A percentile compares a stretch with the other conserved stretches of the same genome.
These are phyloP conservation scores for Bovichtus variegatus DNA, from an alignment of 2,797 vertebrate genomes.

Conservation along the genomic window DNA sequence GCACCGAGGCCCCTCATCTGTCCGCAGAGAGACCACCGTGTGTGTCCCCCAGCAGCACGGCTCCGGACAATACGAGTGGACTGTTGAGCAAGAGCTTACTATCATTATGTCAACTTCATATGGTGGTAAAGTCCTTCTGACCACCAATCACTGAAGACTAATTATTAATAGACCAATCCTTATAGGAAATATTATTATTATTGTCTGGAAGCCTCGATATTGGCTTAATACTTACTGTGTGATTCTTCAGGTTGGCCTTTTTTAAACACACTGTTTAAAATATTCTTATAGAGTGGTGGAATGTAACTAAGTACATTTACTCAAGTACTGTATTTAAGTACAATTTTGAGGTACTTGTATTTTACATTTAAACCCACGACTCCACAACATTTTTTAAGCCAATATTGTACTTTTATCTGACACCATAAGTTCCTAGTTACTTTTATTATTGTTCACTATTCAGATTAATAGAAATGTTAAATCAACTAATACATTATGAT, in stretches of 20 bases:
- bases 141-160: slow-evolving; percentile 16
- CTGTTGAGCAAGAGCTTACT: slow-evolving; percentile 46
- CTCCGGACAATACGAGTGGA: neutral
- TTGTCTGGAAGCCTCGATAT: neutral
- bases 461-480: no score
- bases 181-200: neutral
- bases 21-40: neutral
- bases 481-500: no score
- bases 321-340: no score
- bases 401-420: no score
- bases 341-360: no score
- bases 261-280: neutral
- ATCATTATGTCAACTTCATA: slow-evolving; percentile 46
- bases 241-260: neutral
- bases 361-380: no score
- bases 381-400: no score
- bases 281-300: no score
- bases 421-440: no score
- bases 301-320: no score
- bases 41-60: neutral
- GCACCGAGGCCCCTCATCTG: slow-evolving; percentile 25
- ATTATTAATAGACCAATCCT: slow-evolving; percentile 59
- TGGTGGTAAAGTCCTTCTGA: slow-evolving; percentile 57
- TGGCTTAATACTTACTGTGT: neutral
- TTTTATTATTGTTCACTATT: no score